Evolutionary conservation across 2,797 vertebrate species (phyloP), one percentile per base, ranked within the genome.

Genomic region (Petrocephalus sullivani): DNA sequence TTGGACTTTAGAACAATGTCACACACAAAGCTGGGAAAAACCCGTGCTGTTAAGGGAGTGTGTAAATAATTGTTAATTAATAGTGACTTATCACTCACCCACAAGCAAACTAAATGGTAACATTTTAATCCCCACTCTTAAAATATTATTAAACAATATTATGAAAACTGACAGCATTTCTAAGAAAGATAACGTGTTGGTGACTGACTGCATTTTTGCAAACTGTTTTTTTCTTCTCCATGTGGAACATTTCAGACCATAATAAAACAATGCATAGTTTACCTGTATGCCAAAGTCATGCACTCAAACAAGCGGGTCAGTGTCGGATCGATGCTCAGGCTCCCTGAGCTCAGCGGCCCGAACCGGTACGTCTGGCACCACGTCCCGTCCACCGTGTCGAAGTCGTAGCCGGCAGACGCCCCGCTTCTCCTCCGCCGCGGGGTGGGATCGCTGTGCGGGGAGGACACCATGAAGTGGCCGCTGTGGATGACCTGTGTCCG

Each of bases 241-340:
- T 71, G 64, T 71, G 14, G 33, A 12, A 71, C 28, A 16, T 71
- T 33, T 37, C 33, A 33, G 64, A 71, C 64, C 28, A 71, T 37
- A 71, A 28, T 21, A 21, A 51, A 3, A 87, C 81, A 84, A 88
- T 51, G 19, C 4, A 41, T n/a, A 61, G 33, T 53, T 95, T 95
- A 99, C 98, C 98, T 99, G 97, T 98, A 99, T 60, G 98, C 98
- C 94, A 99, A 95, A 71, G 97, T 99, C 98, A 99, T 98, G 95
- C 98, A 99, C 94, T 99, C 98, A 51, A 99, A 99, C 91, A 99
- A 96, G 67, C 96, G 95, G 8, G 97, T 99, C 89, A 99, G 97
- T 7, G 97, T 98, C 0, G 97, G 98, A 94, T 99, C 97, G 81
- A 98, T 99, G 95, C 95, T 98, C 37, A 97, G 94, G 56, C 95